Percentiles rank a stretch among this genome's conserved stretches.
These are phyloP conservation scores for Emydura subglobosa DNA, from an alignment of 2,113 vertebrate species.

Conservation along the genomic window DNA sequence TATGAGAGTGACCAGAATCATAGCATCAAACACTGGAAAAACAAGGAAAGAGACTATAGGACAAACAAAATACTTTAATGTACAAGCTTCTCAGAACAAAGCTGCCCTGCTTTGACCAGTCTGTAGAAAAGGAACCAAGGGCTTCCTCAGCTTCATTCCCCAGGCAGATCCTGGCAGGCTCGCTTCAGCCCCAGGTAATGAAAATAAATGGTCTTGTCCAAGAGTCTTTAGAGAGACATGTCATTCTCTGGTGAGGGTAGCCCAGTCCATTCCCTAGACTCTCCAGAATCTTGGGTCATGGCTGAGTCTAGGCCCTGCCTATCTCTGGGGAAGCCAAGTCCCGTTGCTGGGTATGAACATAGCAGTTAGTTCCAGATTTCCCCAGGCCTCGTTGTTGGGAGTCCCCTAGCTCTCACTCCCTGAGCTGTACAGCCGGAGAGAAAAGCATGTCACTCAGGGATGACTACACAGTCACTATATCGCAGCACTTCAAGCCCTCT, in stretches of 20 bases:
- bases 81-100: neutral
- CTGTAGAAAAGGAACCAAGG: neutral
- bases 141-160: too few species aligned
- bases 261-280: neutral
- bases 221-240: neutral
- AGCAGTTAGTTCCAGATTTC: neutral
- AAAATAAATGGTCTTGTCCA: neutral
- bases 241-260: neutral
- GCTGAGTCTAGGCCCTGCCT: neutral
- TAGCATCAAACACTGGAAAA: neutral
- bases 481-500: neutral
- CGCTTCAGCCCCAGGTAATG: neutral
- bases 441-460: neutral
- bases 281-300: neutral
- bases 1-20: neutral
- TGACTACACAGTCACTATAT: neutral
- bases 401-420: neutral
- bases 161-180: neutral
- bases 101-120: neutral
- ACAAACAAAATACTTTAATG: neutral
- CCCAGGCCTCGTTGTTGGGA: neutral
- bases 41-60: neutral
- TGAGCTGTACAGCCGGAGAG: rapidly evolving
- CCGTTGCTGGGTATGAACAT: neutral
- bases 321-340: neutral